Conservation (phyloP, 2,113 vertebrate species). For the Lanius collurio region DNA sequence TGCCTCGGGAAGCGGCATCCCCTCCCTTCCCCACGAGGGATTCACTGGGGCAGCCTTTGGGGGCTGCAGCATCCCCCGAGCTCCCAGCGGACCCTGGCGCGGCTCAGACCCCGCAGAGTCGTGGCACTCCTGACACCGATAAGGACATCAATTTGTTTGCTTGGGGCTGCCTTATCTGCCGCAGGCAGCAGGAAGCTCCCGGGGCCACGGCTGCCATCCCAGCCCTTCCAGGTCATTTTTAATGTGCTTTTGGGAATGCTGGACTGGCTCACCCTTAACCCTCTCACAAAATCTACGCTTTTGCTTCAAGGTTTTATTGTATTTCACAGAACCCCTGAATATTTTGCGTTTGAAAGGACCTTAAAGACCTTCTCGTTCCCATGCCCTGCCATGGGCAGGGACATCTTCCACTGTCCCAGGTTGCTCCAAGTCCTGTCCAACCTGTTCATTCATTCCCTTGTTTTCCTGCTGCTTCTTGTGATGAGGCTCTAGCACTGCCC, state of each 20-base stretch:
- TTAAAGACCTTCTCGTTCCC: neutral
- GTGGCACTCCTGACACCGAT: fast-evolving
- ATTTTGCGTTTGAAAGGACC: neutral
- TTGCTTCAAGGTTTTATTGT: neutral
- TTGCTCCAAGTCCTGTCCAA: neutral
- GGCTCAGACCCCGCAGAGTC: neutral
- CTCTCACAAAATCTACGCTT: neutral
- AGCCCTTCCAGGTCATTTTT: neutral
- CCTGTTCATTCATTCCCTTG: neutral
- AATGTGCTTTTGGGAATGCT: neutral
- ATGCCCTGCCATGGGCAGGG: neutral
- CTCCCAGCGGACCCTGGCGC: fast-evolving
- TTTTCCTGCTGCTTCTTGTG: neutral
- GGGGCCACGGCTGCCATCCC: neutral
- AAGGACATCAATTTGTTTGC: neutral
- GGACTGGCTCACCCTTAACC: neutral
- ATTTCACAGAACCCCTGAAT: neutral
- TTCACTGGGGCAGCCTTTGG: neutral
- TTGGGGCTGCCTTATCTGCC: neutral
- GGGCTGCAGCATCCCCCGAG: fast-evolving
- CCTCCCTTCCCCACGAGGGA: neutral
- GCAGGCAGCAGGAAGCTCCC: neutral
- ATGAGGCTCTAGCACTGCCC: neutral
- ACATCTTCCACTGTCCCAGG: neutral
- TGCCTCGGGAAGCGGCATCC: neutral